Percentiles rank a stretch among this genome's conserved stretches.
Conservation (phyloP, 1,140 invertebrate species). For the Bursaphelenchus mucronatus region DNA sequence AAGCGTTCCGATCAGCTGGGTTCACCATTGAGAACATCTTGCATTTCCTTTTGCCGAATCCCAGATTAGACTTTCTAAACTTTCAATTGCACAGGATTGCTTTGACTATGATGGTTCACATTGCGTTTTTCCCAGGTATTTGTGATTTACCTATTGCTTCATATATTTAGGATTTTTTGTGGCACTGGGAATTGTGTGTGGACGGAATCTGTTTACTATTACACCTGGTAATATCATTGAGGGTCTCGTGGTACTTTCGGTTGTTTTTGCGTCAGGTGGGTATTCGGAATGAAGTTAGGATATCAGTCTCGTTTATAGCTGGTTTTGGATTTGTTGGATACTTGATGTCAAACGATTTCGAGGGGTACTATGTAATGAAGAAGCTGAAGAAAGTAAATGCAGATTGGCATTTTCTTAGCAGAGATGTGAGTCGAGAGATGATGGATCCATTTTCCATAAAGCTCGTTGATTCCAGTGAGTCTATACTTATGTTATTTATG, state of each 20-base stretch:
- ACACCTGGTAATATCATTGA: conserved; percentile 1
- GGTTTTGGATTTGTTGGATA: not conserved
- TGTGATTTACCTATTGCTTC: not conserved
- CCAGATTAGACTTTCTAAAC: conserved; percentile 6
- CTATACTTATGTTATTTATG: not conserved
- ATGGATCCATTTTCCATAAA: conserved; percentile 8
- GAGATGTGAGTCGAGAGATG: conserved; percentile 9
- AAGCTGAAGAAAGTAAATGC: conserved; percentile 3
- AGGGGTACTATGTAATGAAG: conserved; percentile 3
- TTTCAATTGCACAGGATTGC: conserved; percentile 8
- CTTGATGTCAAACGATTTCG: not conserved
- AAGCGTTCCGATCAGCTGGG: not conserved
- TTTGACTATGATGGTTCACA: conserved; percentile 6
- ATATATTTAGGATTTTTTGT: conserved; percentile 17
- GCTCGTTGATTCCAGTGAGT: conserved; percentile 5
- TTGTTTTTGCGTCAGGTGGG: conserved; percentile 8
- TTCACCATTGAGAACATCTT: conserved; percentile 14
- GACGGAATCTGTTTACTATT: not conserved
- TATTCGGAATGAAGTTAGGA: not conserved
- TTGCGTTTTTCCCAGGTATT: conserved; percentile 12
- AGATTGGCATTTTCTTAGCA: conserved; percentile 2
- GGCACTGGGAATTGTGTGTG: not conserved
- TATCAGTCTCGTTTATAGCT: not conserved
- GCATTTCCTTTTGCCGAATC: conserved; percentile 1
- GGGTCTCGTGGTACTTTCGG: not conserved